Evolutionary conservation across 2,797 vertebrate genomes (phyloP).

Genomic region (Lutjanus argentimaculatus): DNA sequence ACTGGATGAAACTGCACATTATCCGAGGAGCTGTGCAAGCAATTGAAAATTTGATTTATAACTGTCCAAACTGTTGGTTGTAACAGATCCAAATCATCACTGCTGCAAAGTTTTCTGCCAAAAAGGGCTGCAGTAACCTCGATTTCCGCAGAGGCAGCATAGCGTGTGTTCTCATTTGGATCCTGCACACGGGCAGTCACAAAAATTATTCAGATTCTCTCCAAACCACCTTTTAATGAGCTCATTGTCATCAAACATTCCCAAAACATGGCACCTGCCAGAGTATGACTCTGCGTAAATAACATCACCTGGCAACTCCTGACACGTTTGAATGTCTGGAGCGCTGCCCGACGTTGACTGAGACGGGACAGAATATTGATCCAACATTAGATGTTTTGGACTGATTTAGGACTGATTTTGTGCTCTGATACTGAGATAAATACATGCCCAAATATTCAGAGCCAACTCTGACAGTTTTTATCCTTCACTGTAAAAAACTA

Average conservation of each 20-base stretch:
- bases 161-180: not conserved
- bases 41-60: not conserved
- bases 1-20: no score
- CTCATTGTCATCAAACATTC: not conserved
- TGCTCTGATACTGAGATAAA: not conserved
- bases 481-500: no score
- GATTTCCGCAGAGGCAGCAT: no score
- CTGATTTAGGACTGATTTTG: not conserved
- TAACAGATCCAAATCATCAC: not conserved
- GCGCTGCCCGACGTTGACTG: not conserved
- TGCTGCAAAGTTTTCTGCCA: not conserved
- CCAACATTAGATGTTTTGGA: not conserved
- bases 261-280: not conserved
- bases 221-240: not conserved
- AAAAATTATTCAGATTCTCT: not conserved
- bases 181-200: not conserved
- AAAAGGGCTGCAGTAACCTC: not conserved
- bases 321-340: not conserved
- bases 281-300: not conserved
- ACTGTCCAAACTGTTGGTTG: not conserved
- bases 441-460: not conserved
- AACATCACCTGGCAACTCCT: not conserved
- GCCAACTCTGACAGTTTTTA: not conserved
- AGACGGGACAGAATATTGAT: not conserved
- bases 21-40: not conserved